phyloP scores from a whole-genome alignment of 2,113 vertebrate species.

The Aleadryas rufinucha region DNA sequence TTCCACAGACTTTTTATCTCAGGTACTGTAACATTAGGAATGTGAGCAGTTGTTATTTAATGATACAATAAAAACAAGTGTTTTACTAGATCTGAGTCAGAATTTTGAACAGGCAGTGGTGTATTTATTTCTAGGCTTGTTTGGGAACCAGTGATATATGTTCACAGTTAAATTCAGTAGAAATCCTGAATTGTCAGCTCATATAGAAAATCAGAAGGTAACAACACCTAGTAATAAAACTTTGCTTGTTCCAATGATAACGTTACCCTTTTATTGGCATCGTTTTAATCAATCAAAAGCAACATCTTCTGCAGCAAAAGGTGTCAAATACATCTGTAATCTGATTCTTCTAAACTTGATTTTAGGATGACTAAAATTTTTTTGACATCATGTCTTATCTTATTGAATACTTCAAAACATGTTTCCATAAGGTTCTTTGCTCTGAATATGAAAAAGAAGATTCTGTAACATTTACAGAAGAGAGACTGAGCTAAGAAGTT shows the following conservation, averaged over 20 bases:
- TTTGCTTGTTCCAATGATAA: neutral
- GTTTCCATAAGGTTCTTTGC: slow-evolving; percentile 73
- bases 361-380: neutral
- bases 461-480: neutral
- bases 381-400: neutral
- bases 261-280: neutral
- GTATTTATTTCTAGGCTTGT: neutral
- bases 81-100: neutral
- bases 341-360: neutral
- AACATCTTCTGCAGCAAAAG: neutral
- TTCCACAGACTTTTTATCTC: slow-evolving; percentile 83
- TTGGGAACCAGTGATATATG: neutral
- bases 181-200: neutral
- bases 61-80: neutral
- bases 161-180: neutral
- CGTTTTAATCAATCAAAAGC: neutral
- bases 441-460: slow-evolving; percentile 72
- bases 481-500: neutral
- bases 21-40: slow-evolving; percentile 62
- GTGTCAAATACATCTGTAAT: neutral
- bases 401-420: neutral
- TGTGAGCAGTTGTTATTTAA: neutral
- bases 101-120: neutral
- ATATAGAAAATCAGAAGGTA: neutral
- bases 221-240: neutral